Base-by-base conservation (phyloP, 2,888 invertebrate genomes). In the Acanthococcus lagerstroemiae region DNA sequence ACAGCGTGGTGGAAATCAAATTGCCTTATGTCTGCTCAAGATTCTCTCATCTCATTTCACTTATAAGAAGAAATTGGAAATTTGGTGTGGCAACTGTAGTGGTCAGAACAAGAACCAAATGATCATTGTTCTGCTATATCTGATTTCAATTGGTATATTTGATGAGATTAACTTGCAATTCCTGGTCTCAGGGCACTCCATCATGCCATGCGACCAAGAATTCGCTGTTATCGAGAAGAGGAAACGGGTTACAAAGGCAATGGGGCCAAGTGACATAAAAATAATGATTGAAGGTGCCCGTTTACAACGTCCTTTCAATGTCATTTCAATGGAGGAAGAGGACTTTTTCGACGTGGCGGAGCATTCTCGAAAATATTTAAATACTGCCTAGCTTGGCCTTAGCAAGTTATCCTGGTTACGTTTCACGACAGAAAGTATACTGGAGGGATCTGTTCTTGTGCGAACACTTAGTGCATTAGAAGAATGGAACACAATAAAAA, bases 61-160 rank as follows among this genome's bases (percentile, higher is more conserved):
- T n/a, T n/a, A n/a, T n/a, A n/a, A n/a, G n/a, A n/a, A n/a, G n/a
- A n/a, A n/a, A n/a, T n/a, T n/a, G n/a, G n/a, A 67, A 17, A 66
- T 70, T 24, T 71, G 68, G 67, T 63, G 68, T 30, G 69, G 70
- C 30, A 71, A 70, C 68, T 70, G 70, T 26, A 60, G 69, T 22
- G 72, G 72, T 1, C 71, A 71, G 60, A 70, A 72, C 45, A 66
- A 71, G 27, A 73, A 73, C 37, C 73, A 73, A 65, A 70, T 72
- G 73, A 70, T 74, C 2, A 17, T 73, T 9, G 73, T 73, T 4
- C 73, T 74, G 68, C 71, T 75, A 17, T 69, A 65, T 48, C 50
- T 69, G 9, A 65, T 69, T 7, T 4, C 55, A 1, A n/a, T 27
- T 3, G 19, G 19, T 19, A 4, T 26, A 6, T 55, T 27, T 19